Evolutionary conservation across 2,113 vertebrate genomes (phyloP), one percentile per base, ranked within the genome.

Genomic region (Athene cunicularia): DNA sequence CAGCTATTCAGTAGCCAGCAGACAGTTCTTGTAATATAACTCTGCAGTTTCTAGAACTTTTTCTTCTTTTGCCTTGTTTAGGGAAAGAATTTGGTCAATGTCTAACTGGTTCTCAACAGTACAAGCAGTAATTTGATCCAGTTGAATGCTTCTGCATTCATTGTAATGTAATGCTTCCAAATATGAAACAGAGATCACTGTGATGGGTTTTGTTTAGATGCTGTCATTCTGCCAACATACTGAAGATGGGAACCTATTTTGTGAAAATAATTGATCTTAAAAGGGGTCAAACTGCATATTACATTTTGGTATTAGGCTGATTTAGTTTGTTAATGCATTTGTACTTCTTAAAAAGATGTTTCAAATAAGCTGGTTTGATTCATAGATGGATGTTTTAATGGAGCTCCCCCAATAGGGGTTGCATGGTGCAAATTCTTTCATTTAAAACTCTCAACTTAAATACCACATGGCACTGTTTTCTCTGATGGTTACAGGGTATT

Each of bases 211-310:
- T 96, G 76, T 94, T 93, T 89, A 67, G 71, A 62, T 80, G 72
- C 21, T 92, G 90, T 94, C 39, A 45, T 82, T 68, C 41, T 96
- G 90, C 71, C 94, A 97, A 81, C 8, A 68, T 24, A 39, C 27
- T 75, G 82, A 97, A 96, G n/a, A 96, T 84, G 12, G 41, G 96
- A 95, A 91, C 50, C 8, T 70, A 75, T 76, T 97, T 96, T 81
- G 30, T 80, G 72, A 95, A 88, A 96, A 87, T 70, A 88, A 91
- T 92, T 86, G 47, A 63, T 81, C 81, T 90, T 91, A 83, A 96
- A 94, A 95, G 28, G 47, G 81, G 75, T 96, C 80, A 96, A 87
- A 81, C 28, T 89, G 32, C 32, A 89, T 95, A 91, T 95, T 93
- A 70, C 12, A 62, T 96, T 96, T 88, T 81, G 50, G 37, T 88